Base-by-base conservation (phyloP, 2,113 vertebrate genomes). In the Apodemus sylvaticus region DNA sequence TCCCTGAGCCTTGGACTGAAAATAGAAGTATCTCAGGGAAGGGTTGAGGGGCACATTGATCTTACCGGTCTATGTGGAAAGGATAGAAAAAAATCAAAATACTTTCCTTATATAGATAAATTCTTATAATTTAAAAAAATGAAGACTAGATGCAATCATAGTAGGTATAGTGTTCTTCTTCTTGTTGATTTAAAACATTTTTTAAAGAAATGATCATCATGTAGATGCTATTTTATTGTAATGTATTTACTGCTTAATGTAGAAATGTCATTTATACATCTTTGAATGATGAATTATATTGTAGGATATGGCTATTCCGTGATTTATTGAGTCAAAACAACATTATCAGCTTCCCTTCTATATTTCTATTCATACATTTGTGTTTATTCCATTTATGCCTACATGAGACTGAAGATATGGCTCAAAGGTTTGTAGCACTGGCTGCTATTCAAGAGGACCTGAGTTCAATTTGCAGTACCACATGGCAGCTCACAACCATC, bases 121-220 rank as follows among this genome's bases (percentile, higher is more conserved):
- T 76, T 29, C 39, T 29, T 5, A 78, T 34, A 86, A 60, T 26
- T 83, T 29, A 39, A 77, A 88, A 85, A 39, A 39, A 31, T 87
- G 14, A 93, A 62, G 36, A 71, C 3, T 64, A 92, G 58, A 71
- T 9, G 73, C 53, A 78, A 83, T 0, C 34, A 91, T 58, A 45
- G 31, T 31, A 88, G 83, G 62, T 58, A 90, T 31, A 71, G 17
- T 70, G 20, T 45, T 53, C 19, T 24, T 78, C 0, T 92, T 85
- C 20, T 53, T 0, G 5, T 34, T 90, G 42, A 92, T 86, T 92
- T 96, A 90, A 92, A 96, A 62, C 6, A 36, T 88, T 86, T 45
- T 53, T 7, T 88, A 90, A 93, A 86, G 96, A 66, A 53, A 73
- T 94, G 19, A 89, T 78, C 3, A 95, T 95, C 85, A 89, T 22